Conservation (phyloP, 2,888 invertebrate genomes). For the Oscheius myriophilus region DNA sequence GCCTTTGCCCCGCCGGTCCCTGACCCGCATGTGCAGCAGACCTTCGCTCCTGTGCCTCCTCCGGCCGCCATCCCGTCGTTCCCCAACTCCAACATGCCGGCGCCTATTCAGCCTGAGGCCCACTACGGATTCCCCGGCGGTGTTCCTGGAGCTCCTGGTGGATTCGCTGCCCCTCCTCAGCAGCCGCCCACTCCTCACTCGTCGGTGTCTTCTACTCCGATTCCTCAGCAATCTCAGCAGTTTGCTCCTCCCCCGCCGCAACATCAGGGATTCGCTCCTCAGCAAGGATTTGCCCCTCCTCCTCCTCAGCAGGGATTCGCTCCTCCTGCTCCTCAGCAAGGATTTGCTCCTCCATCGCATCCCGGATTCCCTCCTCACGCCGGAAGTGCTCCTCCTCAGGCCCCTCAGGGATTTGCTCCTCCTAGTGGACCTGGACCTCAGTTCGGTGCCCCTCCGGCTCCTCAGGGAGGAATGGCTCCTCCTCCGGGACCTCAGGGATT, state of each 20-base stretch:
- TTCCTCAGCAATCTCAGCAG: slow-evolving; percentile 33
- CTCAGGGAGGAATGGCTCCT: slow-evolving; percentile 9
- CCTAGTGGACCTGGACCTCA: slow-evolving; percentile 17
- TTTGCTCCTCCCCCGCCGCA: slow-evolving; percentile 16
- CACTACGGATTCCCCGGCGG: slow-evolving; percentile 18
- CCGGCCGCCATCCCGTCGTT: slow-evolving; percentile 52
- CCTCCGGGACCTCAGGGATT: slow-evolving; percentile 20
- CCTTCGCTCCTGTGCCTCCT: slow-evolving; percentile 27
- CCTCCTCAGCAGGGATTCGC: slow-evolving; percentile 8
- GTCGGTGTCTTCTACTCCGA: slow-evolving; percentile 46
- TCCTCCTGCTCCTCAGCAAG: slow-evolving; percentile 1
- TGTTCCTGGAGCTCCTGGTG: background rate
- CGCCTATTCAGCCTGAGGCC: slow-evolving; percentile 24
- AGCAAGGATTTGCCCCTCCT: slow-evolving; percentile 13
- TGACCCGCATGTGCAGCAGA: slow-evolving; percentile 21
- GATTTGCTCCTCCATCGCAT: slow-evolving; percentile 6
- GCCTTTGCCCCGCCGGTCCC: slow-evolving; percentile 17
- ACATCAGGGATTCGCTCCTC: slow-evolving; percentile 11
- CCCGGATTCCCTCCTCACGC: slow-evolving; percentile 13
- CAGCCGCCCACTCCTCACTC: slow-evolving; percentile 34
- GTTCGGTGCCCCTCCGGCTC: slow-evolving; percentile 27
- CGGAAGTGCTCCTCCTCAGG: background rate
- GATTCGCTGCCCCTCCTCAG: slow-evolving; percentile 6
- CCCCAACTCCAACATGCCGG: slow-evolving; percentile 45
- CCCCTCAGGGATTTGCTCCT: slow-evolving; percentile 15